Percentiles rank a stretch among this genome's conserved stretches.
Evolutionary conservation across 1,140 invertebrate genomes (phyloP).

Genomic region (Cyclargus thomasi): DNA sequence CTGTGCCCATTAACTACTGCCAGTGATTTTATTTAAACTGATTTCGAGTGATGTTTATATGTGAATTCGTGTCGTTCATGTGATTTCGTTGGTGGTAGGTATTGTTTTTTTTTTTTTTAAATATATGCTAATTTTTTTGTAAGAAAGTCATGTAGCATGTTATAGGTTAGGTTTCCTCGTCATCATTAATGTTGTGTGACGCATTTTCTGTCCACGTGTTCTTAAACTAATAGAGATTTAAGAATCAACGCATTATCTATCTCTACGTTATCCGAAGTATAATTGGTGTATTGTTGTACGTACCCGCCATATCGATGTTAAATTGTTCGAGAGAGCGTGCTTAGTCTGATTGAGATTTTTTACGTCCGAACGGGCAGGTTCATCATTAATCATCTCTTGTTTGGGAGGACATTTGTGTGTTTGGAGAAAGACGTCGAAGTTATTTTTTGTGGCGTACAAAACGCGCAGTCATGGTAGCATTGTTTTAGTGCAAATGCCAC

Average conservation of each 20-base stretch:
- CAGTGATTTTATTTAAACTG: background rate
- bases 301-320: slow-evolving; percentile 41
- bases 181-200: too few relatives aligned
- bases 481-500: background rate
- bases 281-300: slow-evolving; percentile 58
- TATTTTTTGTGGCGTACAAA: background rate
- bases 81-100: background rate
- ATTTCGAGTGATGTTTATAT: background rate
- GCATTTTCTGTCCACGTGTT: too few relatives aligned
- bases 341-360: slow-evolving; percentile 31
- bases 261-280: slow-evolving; percentile 28
- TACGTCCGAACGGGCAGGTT: slow-evolving; percentile 29
- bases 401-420: slow-evolving; percentile 40
- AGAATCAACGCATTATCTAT: background rate
- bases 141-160: background rate
- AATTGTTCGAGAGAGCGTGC: slow-evolving; percentile 33
- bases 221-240: background rate
- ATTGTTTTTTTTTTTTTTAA: background rate
- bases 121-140: too few relatives aligned
- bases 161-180: background rate
- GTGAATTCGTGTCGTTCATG: background rate
- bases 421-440: background rate
- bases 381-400: slow-evolving; percentile 63
- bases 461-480: background rate
- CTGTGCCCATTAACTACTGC: slow-evolving; percentile 25